phyloP scores from a whole-genome alignment of 2,888 invertebrate species.

The Antitype chi region DNA sequence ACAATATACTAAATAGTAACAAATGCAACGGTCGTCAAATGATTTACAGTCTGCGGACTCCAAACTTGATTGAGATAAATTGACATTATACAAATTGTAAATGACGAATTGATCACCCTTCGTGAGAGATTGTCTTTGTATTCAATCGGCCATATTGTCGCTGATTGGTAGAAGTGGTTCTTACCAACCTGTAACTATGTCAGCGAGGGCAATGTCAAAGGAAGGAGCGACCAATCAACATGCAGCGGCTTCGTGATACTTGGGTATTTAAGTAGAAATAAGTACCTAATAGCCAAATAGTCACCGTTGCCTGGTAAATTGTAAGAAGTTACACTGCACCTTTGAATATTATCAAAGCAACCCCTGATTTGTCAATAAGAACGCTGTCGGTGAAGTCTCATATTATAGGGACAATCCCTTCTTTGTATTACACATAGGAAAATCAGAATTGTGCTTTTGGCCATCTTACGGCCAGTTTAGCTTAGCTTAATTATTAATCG shows the following conservation, averaged over 20 bases:
- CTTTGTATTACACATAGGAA: background rate
- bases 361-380: background rate
- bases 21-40: slow-evolving; percentile 59
- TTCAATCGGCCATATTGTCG: slow-evolving; percentile 76
- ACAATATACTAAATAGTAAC: slow-evolving; percentile 52
- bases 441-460: background rate
- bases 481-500: background rate
- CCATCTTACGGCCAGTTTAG: background rate
- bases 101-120: slow-evolving; percentile 89
- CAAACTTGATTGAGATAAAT: slow-evolving; percentile 82
- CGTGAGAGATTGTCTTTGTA: slow-evolving; percentile 74
- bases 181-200: slow-evolving; percentile 62
- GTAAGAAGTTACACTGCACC: background rate
- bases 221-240: slow-evolving; percentile 51
- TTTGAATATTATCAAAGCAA: background rate
- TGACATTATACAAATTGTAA: slow-evolving; percentile 89
- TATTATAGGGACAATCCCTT: background rate
- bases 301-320: background rate
- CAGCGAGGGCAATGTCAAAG: slow-evolving; percentile 61
- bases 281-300: slow-evolving; percentile 15
- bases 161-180: slow-evolving; percentile 79
- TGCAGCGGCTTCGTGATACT: slow-evolving; percentile 42
- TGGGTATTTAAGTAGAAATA: background rate
- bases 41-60: slow-evolving; percentile 57
- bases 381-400: background rate